Percentiles rank a stretch among this genome's conserved stretches.
phyloP scores from a whole-genome alignment of 1,140 invertebrate genomes.

The Rhagoletis zephyria region DNA sequence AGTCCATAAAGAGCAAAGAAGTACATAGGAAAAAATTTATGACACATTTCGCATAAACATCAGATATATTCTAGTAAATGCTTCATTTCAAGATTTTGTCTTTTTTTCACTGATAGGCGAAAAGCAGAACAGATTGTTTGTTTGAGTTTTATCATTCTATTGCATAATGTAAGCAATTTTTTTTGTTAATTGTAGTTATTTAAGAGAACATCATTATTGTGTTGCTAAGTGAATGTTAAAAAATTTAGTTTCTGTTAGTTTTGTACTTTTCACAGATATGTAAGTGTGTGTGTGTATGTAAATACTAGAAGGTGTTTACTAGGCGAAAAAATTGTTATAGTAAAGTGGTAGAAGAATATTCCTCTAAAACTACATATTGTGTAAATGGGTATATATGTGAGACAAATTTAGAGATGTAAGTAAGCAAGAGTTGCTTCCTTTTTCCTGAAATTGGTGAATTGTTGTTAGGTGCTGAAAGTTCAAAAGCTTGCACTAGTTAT shows the following conservation, averaged over 20 bases:
- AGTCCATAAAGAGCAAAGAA: neutral
- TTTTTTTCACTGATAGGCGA: neutral
- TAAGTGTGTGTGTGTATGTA: too few species aligned
- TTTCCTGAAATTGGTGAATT: too few species aligned
- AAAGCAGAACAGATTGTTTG: neutral
- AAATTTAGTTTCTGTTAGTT: constrained; percentile 20
- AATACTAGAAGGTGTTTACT: too few species aligned
- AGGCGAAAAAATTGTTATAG: too few species aligned
- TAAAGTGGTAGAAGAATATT: too few species aligned
- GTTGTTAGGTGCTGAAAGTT: too few species aligned
- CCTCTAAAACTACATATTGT: too few species aligned
- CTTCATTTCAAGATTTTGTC: neutral
- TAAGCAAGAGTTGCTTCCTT: too few species aligned
- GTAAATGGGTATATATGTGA: too few species aligned
- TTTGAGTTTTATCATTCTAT: neutral
- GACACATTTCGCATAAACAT: neutral
- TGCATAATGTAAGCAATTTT: neutral
- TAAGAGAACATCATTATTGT: neutral
- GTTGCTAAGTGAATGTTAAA: neutral
- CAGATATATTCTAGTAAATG: neutral
- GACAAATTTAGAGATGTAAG: too few species aligned
- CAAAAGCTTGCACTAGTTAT: too few species aligned
- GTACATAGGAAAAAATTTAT: constrained; percentile 19
- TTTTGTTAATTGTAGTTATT: neutral
- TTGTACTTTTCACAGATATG: constrained; percentile 11